phyloP scores from a whole-genome alignment of 2,113 vertebrate species.

The Hiodon tergisus region DNA sequence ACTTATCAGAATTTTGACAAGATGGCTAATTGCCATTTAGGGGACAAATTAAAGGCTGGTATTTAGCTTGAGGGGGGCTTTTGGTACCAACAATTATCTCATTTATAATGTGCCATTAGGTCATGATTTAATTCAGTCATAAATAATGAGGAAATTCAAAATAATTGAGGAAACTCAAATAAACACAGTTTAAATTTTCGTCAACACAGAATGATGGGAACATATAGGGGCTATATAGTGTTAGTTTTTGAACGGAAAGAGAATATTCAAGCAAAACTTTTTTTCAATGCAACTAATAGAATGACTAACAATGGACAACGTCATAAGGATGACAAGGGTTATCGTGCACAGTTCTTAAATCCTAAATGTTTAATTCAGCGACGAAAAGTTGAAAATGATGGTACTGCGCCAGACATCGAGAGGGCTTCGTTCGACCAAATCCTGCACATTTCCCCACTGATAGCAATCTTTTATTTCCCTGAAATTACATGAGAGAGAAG shows the following conservation, averaged over 20 bases:
- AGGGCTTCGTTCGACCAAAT: not conserved
- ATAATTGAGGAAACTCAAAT: not conserved
- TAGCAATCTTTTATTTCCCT: slow-evolving; percentile 4
- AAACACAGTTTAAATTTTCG: not conserved
- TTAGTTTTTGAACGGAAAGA: no score
- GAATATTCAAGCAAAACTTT: no score
- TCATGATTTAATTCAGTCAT: not conserved
- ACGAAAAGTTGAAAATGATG: no score
- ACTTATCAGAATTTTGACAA: not conserved
- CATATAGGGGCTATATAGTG: no score
- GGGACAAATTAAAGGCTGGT: not conserved
- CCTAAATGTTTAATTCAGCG: no score
- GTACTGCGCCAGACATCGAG: not conserved
- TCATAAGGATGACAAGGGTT: no score
- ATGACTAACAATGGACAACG: not conserved
- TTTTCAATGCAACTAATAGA: no score
- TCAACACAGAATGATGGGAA: no score
- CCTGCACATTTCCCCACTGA: slow-evolving; percentile 18
- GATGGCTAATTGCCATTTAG: not conserved
- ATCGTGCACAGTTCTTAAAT: no score
- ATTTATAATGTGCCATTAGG: not conserved
- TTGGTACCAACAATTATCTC: not conserved
- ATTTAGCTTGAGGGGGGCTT: not conserved
- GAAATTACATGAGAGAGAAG: not conserved
- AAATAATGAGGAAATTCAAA: not conserved